Conservation (phyloP, 1,140 invertebrate genomes). For the Scaptomyza graminum region DNA sequence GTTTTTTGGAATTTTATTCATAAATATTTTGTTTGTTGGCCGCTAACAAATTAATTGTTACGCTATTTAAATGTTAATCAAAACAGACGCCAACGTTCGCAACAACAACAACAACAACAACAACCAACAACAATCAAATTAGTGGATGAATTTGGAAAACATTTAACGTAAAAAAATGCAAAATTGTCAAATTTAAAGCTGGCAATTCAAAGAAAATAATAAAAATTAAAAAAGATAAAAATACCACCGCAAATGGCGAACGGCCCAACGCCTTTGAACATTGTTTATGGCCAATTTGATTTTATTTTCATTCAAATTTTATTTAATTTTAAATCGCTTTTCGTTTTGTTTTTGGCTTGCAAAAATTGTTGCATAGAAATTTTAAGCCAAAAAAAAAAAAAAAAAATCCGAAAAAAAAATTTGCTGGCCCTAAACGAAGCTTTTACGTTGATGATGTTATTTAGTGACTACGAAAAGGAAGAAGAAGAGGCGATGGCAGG, state of each 20-base stretch:
- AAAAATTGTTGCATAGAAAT: conserved; percentile 62
- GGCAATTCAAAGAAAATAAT: conserved; percentile 14
- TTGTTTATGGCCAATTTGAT: conserved; percentile 77
- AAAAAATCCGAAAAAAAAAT: conserved; percentile 16
- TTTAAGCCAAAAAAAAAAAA: conserved; percentile 37
- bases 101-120: conserved; percentile 21
- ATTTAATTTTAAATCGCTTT: conserved; percentile 44
- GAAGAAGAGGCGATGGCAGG: background rate
- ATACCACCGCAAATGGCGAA: conserved; percentile 17
- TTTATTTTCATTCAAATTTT: conserved; percentile 81
- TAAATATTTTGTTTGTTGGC: conserved; percentile 24
- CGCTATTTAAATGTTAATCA: conserved; percentile 81
- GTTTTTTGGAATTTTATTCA: conserved; percentile 2
- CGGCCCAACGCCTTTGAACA: conserved; percentile 71
- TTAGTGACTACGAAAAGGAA: conserved; percentile 22
- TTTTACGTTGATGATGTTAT: conserved; percentile 4
- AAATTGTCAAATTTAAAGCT: conserved; percentile 22
- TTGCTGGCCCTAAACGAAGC: background rate
- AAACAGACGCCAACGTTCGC: conserved; percentile 55
- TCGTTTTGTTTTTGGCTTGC: conserved; percentile 30
- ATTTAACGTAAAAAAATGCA: conserved; percentile 13
- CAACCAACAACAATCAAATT: conserved; percentile 26
- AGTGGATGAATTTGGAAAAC: conserved; percentile 30
- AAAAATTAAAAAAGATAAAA: background rate
- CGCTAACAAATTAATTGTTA: conserved; percentile 75